Conservation (phyloP, 2,888 invertebrate species). For the Thyatira batis region DNA sequence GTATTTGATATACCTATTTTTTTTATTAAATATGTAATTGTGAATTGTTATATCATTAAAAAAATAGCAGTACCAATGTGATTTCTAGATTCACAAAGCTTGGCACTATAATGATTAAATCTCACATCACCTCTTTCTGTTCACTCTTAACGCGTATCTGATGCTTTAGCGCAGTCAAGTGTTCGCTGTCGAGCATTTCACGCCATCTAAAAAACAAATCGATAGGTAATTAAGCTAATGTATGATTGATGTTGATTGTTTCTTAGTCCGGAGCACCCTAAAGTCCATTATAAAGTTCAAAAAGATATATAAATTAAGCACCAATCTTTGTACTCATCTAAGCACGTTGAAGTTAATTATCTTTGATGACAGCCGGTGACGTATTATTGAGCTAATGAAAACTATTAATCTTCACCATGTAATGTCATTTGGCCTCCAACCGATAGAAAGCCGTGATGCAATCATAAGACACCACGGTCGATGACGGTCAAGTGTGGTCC, state of each 20-base stretch:
- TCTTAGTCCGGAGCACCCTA: background rate
- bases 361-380: slow-evolving; percentile 36
- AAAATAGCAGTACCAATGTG: no score
- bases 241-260: background rate
- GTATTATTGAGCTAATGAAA: slow-evolving; percentile 51
- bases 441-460: slow-evolving; percentile 66
- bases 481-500: slow-evolving; percentile 35
- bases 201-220: slow-evolving; percentile 60
- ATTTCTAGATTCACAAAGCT: no score
- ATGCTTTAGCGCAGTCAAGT: slow-evolving; percentile 67
- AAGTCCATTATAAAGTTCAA: slow-evolving; percentile 7
- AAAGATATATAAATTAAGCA: slow-evolving; percentile 35
- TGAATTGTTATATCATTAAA: no score
- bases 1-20: no score
- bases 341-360: slow-evolving; percentile 30
- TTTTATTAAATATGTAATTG: no score
- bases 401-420: slow-evolving; percentile 47
- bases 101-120: background rate
- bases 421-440: slow-evolving; percentile 22
- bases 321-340: slow-evolving; percentile 29
- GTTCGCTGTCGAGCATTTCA: slow-evolving; percentile 64
- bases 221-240: background rate
- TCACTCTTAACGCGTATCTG: slow-evolving; percentile 69
- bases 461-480: slow-evolving; percentile 34
- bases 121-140: slow-evolving; percentile 64